These are phyloP conservation scores for Pluvialis apricaria DNA, from an alignment of 2,113 vertebrate species.

Conservation along the genomic window DNA sequence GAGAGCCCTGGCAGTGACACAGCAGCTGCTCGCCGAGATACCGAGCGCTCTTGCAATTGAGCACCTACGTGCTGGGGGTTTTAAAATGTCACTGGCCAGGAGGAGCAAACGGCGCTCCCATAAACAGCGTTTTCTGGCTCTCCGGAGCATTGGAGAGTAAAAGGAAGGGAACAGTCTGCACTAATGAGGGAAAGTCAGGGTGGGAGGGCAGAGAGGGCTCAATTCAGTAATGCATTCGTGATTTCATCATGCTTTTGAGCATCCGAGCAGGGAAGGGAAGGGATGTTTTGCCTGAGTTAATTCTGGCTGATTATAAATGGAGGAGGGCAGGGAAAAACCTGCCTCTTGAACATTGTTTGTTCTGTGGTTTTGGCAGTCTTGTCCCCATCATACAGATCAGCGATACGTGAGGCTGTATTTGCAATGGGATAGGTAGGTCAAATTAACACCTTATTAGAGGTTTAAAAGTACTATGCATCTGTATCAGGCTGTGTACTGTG, in stretches of 20 bases:
- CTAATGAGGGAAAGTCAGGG: not conserved
- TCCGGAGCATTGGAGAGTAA: not conserved
- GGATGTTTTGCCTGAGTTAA: not conserved
- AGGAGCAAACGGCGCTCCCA: not conserved
- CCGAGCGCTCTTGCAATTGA: not conserved
- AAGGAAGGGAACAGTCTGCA: not conserved
- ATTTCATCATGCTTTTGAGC: not conserved
- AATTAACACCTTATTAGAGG: not conserved
- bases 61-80: conserved; percentile 23
- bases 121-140: not conserved
- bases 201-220: not conserved
- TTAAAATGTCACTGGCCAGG: not conserved
- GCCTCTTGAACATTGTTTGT: not conserved
- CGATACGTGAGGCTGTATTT: not conserved
- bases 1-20: conserved; percentile 8
- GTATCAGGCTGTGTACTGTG: not conserved
- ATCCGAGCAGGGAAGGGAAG: not conserved
- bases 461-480: not conserved
- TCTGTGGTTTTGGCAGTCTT: not conserved
- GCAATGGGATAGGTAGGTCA: not conserved
- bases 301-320: conserved; percentile 17
- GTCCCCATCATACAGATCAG: not conserved
- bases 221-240: not conserved
- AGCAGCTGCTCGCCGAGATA: conserved; percentile 52
- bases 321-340: not conserved